Evolutionary conservation across 2,888 invertebrate genomes (phyloP).

Genomic region (Lasioglossum villosulum): DNA sequence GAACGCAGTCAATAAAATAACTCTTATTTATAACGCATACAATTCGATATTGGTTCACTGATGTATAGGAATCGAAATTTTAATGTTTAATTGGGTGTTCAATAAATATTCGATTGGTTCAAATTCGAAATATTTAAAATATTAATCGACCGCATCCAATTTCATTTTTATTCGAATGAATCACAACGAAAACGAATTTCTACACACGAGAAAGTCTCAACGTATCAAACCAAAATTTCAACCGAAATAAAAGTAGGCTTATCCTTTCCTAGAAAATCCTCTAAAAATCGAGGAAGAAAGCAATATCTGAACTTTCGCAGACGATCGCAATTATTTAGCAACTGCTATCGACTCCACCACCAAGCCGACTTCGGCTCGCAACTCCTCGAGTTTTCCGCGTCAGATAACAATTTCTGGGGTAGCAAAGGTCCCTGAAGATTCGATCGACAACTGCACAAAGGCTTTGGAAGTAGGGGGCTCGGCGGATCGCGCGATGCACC

Average conservation of each 20-base stretch:
- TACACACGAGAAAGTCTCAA: too few relatives aligned
- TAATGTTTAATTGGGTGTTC: neutral
- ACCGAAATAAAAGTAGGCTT: neutral
- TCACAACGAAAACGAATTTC: too few relatives aligned
- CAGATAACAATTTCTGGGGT: neutral
- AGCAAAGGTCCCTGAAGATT: neutral
- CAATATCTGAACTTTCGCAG: neutral
- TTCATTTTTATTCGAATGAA: too few relatives aligned
- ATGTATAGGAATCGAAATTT: neutral
- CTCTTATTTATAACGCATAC: neutral
- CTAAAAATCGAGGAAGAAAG: neutral
- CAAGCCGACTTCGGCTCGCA: neutral
- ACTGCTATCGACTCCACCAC: neutral
- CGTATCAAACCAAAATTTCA: neutral
- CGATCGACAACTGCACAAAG: neutral
- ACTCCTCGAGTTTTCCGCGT: neutral
- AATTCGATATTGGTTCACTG: neutral
- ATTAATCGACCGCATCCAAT: too few relatives aligned
- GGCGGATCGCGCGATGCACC: neutral
- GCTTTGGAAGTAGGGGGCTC: neutral
- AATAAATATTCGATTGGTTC: neutral
- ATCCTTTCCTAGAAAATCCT: neutral
- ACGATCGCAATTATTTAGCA: neutral
- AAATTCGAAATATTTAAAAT: too few relatives aligned
- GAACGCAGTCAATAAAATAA: neutral